Evolutionary conservation across 2,113 vertebrate genomes (phyloP), one percentile per base, ranked within the genome.

Genomic region (Corvus cornix): DNA sequence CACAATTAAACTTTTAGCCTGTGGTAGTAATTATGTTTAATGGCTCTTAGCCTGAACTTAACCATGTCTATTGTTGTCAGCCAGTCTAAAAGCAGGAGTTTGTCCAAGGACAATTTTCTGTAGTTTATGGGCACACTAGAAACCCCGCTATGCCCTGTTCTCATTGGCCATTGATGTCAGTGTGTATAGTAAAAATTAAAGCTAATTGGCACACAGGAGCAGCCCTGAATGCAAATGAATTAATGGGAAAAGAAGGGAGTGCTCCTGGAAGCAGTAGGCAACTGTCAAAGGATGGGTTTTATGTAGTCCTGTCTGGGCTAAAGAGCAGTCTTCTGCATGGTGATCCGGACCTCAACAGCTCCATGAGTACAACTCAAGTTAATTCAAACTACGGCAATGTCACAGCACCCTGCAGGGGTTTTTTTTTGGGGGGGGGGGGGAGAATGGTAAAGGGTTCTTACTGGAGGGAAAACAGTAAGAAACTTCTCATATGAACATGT

Each of bases 51-150:
- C 95, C 94, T 83, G 90, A 98, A 97, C 96, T 96, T 97, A 89
- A 85, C 97, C 93, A 81, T 41, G 77, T 84, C 97, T 96, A 97
- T 97, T 97, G 96, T 96, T 91, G 81, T 94, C 56, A 85, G 91
- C 87, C 69, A 77, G 96, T 97, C 97, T 97, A 98, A 98, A 98
- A 98, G 98, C 95, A 97, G 96, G 94, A 90, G 95, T 97, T 98
- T 98, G 97, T 97, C 93, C 95, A 97, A 96, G 94, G 97, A 98
- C 98, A 98, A 98, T 97, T 97, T 97, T 97, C 96, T 96, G 95
- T 93, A 92, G 96, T 97, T 89, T 87, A 96, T 95, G 95, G 92
- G 83, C 94, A 95, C 93, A 95, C 95, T 97, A 97, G 97, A 95
- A 97, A 74, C 63, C 82, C 83, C 0, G 21, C 89, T 89, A 97